Base-by-base conservation (phyloP, 2,113 vertebrate species). In the Gila orcuttii region DNA sequence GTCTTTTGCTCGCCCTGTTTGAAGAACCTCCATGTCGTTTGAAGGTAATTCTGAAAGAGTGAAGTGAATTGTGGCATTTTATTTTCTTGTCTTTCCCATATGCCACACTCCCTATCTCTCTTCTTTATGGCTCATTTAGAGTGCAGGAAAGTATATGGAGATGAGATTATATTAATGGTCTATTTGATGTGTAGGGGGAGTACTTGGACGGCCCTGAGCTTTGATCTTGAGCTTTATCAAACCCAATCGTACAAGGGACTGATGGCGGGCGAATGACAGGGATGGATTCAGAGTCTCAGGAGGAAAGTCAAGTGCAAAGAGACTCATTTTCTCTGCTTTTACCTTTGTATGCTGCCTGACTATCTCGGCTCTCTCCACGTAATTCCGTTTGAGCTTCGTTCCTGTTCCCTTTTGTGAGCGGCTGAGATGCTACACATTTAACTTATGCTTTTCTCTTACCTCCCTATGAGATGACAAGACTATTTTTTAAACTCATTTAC, bases 111-210 rank as follows among this genome's bases (percentile, higher is more conserved):
- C 86, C 84, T 89, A 90, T 88, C 11, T 74, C 82, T 71, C 33
- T 93, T 88, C 83, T 90, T 88, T 88, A 84, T 87, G 81, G 91
- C 91, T 92, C 89, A 94, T 94, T 93, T 93, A 90, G 86, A 86
- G 79, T n/a, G 68, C 79, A 90, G 90, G 89, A 89, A 88, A 90
- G 76, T 64, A 59, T 90, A 93, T 92, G 93, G 90, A 94, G 91
- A 94, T 93, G 91, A 92, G 88, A 89, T 31, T 10, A 89, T 87
- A 90, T 88, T 92, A 92, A 93, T 94, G 75, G 52, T 83, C 81
- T 90, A 93, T 94, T 92, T 94, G 93, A 95, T 93, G 91, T 91
- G 89, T 88, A 90, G 90, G 86, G 90, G 93, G 93, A 94, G 93
- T 92, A 92, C 92, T 91, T 81, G 84, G 79, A 79, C 17, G 78